Evolutionary conservation across 2,888 invertebrate species (phyloP).

Genomic region (Dorcus parallelipipedus): DNA sequence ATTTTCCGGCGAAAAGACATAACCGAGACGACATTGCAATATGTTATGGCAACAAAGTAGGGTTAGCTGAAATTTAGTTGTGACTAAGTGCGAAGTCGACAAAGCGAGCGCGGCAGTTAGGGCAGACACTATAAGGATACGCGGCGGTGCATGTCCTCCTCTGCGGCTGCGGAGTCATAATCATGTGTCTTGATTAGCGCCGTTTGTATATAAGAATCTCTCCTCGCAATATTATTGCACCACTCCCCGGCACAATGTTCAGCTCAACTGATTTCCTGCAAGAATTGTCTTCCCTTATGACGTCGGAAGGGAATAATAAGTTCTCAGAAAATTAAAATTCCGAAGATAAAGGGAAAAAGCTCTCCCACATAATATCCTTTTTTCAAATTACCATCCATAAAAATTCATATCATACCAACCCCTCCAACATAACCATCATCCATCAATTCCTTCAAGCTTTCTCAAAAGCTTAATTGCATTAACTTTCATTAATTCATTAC

Average conservation of each 20-base stretch:
- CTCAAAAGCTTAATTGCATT: too few species aligned
- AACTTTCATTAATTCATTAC: too few species aligned
- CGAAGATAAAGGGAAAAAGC: too few species aligned
- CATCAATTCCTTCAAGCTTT: too few species aligned
- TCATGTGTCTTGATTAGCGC: conserved; percentile 52
- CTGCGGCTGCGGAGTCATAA: conserved; percentile 44
- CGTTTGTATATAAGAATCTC: conserved; percentile 48
- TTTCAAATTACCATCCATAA: too few species aligned
- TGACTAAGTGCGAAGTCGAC: conserved; percentile 1
- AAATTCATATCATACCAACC: too few species aligned
- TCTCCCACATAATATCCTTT: too few species aligned
- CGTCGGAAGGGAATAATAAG: conserved; percentile 11
- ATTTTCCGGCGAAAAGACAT: background rate
- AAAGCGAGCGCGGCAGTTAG: background rate
- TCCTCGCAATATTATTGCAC: conserved; percentile 41
- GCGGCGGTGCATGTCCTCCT: conserved; percentile 41
- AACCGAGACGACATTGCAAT: too few species aligned
- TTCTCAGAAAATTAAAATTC: too few species aligned
- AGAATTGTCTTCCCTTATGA: conserved; percentile 20
- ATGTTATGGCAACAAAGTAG: background rate
- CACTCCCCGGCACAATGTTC: conserved; percentile 27
- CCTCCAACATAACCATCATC: too few species aligned
- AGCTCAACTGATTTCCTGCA: conserved; percentile 29
- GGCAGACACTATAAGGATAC: conserved; percentile 21
- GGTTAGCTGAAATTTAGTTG: background rate